These are phyloP conservation scores for Myiagra hebetior DNA, from an alignment of 2,113 vertebrate species.

Conservation along the genomic window DNA sequence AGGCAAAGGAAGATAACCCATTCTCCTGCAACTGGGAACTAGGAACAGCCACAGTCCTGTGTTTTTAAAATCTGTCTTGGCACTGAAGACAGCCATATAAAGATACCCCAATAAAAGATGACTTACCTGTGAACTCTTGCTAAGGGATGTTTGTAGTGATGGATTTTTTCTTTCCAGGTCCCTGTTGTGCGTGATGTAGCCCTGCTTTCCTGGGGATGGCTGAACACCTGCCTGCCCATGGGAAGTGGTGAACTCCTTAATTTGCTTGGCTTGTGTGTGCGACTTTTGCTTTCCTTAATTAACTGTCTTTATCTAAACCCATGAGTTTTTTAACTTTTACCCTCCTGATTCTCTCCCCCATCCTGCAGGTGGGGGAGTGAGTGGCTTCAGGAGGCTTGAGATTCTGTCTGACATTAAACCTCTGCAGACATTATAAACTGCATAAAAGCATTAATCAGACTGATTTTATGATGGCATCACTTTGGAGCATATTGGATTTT, in stretches of 20 bases:
- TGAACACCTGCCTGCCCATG: neutral
- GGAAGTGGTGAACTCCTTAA: neutral
- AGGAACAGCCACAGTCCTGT: neutral
- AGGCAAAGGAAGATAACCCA: neutral
- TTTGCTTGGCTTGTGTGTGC: rapidly evolving
- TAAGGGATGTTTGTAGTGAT: neutral
- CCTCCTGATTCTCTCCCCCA: neutral
- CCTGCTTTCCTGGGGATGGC: neutral
- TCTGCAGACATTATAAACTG: neutral
- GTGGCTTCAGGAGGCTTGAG: neutral
- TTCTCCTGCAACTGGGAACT: neutral
- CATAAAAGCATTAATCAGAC: neutral
- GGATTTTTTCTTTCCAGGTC: neutral
- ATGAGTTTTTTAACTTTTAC: neutral
- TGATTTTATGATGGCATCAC: neutral
- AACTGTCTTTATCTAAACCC: neutral
- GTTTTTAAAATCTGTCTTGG: neutral
- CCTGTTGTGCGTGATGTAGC: rapidly evolving
- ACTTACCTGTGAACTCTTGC: neutral
- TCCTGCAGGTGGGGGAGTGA: neutral
- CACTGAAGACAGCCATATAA: neutral
- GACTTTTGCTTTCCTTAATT: neutral
- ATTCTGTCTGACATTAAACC: neutral
- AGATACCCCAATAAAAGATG: neutral
- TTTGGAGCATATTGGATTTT: neutral